phyloP scores from a whole-genome alignment of 2,113 vertebrate species.

The Ameiurus melas region DNA sequence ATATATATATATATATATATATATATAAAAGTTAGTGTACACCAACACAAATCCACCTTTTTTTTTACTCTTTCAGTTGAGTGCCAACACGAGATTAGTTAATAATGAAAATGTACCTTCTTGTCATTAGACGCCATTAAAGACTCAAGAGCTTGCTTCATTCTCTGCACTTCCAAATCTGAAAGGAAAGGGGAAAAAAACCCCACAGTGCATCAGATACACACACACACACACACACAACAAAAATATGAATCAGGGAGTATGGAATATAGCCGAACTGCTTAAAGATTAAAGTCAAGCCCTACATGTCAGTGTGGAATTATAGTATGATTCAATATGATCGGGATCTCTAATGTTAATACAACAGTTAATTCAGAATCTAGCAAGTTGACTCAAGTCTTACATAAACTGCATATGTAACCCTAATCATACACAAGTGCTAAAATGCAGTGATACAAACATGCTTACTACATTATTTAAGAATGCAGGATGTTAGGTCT shows the following conservation, averaged over 20 bases:
- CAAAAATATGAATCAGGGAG: background rate
- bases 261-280: background rate
- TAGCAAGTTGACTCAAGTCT: slow-evolving; percentile 1
- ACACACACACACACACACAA: background rate
- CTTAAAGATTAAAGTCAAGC: background rate
- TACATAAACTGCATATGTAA: background rate
- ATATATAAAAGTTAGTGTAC: too few species aligned
- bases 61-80: background rate
- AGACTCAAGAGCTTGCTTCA: slow-evolving; percentile 66
- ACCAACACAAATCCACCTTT: too few species aligned
- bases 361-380: background rate
- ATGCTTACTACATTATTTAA: background rate
- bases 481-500: slow-evolving; percentile 1
- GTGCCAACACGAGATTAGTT: background rate
- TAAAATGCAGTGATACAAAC: background rate
- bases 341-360: background rate
- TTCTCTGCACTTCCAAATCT: slow-evolving; percentile 80
- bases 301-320: background rate
- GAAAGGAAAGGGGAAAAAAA: background rate
- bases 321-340: background rate
- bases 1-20: too few species aligned
- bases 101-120: slow-evolving; percentile 63
- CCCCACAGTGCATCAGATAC: background rate
- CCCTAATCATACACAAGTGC: background rate
- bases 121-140: slow-evolving; percentile 65